Conservation (phyloP, 2,888 invertebrate genomes). For the Diploptera punctata region DNA sequence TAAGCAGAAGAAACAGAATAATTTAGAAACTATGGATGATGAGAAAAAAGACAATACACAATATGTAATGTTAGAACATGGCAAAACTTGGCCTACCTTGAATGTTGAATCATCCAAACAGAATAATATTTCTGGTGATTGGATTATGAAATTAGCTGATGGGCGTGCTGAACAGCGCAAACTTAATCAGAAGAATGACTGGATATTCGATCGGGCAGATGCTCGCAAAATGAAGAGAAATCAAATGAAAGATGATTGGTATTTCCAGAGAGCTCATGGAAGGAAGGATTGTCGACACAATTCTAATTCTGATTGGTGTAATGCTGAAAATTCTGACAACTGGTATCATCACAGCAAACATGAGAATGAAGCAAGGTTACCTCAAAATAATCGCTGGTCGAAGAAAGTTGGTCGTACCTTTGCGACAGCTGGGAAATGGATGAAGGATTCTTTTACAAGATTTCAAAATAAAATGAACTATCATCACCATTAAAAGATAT, state of each 20-base stretch:
- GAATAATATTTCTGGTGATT: conserved; percentile 24
- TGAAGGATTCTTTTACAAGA: conserved; percentile 23
- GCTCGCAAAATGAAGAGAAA: conserved; percentile 28
- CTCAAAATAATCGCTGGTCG: background rate
- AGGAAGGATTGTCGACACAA: conserved; percentile 23
- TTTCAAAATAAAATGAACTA: conserved; percentile 31
- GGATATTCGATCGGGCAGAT: conserved; percentile 32
- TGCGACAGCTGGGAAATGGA: conserved; percentile 21
- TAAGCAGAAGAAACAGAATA: too few relatives aligned
- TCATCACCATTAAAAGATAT: conserved; percentile 14
- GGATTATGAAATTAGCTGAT: conserved; percentile 26
- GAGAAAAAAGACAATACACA: too few relatives aligned
- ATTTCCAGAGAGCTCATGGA: conserved; percentile 29
- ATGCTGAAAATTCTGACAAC: background rate
- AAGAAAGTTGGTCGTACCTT: background rate
- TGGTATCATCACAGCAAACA: too few relatives aligned
- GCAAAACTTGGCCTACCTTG: background rate
- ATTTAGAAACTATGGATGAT: too few relatives aligned
- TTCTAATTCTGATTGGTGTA: conserved; percentile 10
- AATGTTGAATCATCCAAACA: background rate
- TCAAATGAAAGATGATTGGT: conserved; percentile 11
- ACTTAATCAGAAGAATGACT: conserved; percentile 24
- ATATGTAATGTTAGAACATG: background rate
- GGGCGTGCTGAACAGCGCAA: conserved; percentile 17
- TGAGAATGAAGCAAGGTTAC: conserved; percentile 1